phyloP scores from a whole-genome alignment of 1,140 invertebrate genomes.

The Sinonovacula constricta region DNA sequence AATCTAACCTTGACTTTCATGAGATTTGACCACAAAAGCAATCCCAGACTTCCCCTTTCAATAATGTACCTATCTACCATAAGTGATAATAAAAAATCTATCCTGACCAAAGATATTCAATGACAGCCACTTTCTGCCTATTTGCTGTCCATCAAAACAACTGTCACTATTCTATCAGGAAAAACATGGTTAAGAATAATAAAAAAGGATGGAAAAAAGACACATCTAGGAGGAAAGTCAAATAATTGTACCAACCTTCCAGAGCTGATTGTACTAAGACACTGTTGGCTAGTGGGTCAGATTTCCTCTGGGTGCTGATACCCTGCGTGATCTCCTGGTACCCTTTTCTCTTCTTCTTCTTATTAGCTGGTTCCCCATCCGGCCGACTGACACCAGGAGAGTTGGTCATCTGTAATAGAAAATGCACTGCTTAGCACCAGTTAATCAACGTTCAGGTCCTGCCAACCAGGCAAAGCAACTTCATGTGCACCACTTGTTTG shows the following conservation, averaged over 20 bases:
- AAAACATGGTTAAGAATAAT: too few species aligned
- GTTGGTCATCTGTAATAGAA: not conserved
- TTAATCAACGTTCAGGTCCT: not conserved
- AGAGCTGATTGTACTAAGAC: constrained; percentile 24
- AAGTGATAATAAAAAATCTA: too few species aligned
- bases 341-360: constrained; percentile 41
- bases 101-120: too few species aligned
- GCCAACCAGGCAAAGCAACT: not conserved
- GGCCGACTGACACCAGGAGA: not conserved
- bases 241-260: constrained; percentile 18
- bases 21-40: too few species aligned
- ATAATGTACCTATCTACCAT: too few species aligned
- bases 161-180: too few species aligned
- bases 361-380: not conserved
- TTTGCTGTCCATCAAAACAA: too few species aligned
- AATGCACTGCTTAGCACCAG: not conserved
- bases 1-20: too few species aligned
- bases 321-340: constrained; percentile 46
- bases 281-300: constrained; percentile 17
- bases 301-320: constrained; percentile 48
- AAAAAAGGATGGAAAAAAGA: not conserved
- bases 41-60: too few species aligned
- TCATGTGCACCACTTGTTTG: too few species aligned
- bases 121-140: too few species aligned
- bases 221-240: not conserved